Base-by-base conservation (phyloP, 2,888 invertebrate genomes). In the Hofmannophila pseudospretella region DNA sequence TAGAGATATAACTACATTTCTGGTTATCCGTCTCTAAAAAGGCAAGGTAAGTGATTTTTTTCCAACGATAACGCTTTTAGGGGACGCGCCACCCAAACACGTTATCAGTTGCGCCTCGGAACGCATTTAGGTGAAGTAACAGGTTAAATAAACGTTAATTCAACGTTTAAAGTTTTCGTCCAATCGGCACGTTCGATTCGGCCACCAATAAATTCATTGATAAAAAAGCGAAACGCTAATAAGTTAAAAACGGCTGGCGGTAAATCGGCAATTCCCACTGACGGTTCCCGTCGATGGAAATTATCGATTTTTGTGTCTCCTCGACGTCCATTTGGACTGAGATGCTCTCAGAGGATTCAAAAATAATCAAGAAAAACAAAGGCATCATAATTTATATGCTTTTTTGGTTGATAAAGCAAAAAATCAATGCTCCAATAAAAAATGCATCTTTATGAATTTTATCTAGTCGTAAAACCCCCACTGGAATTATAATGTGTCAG, bases 191-290 rank as follows among this genome's bases (percentile, higher is more conserved):
- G 53, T 62, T 55, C 51, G 51, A 51, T 51, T 54, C 46, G 67
- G 53, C 67, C 67, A 65, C 69, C 76, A 76, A 81, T 82, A 84
- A 81, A 82, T 82, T 67, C 53, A 64, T 65, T 70, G 84, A 81
- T 84, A 81, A 84, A 69, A 65, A 68, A 64, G 47, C 53, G 59
- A 67, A 75, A 76, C 67, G 63, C 61, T 75, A 74, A 78, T 76
- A 77, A 67, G 57, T 75, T 70, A 58, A 67, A 54, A 67, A 62
- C 53, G 42, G 50, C 44, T 44, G 58, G 47, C 47, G 39, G 54
- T 66, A 64, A 64, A 68, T 71, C 58, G 59, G 45, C 51, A 54
- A 19, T 52, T 49, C 44, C 32, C 38, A 50, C 38, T 47, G 49
- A 56, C 47, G 51, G 43, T 52, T 38, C 42, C 42, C 51, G 41